A percentile compares a stretch with the other conserved stretches of the same genome.
Evolutionary conservation across 1,140 invertebrate species (phyloP).

Genomic region (Sminthurinus signatus): DNA sequence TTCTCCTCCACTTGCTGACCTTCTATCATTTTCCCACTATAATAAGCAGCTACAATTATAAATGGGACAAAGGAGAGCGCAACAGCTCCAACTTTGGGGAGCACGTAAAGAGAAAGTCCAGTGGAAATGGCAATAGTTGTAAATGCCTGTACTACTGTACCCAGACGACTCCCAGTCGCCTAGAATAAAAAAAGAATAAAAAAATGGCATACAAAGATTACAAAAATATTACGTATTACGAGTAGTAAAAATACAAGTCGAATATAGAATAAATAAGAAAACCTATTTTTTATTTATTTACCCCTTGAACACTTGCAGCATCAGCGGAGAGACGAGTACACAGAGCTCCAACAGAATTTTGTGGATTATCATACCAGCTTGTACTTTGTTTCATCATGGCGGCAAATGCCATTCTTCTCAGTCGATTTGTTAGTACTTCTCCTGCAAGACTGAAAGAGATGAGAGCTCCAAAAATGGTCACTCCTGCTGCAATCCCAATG

Average conservation of each 20-base stretch:
- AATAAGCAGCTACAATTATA: slow-evolving; percentile 64
- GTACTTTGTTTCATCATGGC: slow-evolving; percentile 73
- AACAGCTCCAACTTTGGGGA: slow-evolving; percentile 65
- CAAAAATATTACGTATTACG: not conserved
- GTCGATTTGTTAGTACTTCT: slow-evolving; percentile 46
- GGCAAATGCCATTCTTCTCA: slow-evolving; percentile 55
- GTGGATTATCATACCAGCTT: slow-evolving; percentile 68
- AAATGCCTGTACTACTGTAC: slow-evolving; percentile 66
- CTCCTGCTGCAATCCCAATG: slow-evolving; percentile 56
- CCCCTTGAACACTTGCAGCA: slow-evolving; percentile 72
- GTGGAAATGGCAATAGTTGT: slow-evolving; percentile 65
- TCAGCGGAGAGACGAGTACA: slow-evolving; percentile 71
- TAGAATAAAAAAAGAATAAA: slow-evolving; percentile 42
- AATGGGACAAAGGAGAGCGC: slow-evolving; percentile 64
- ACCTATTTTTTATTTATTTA: slow-evolving; percentile 45
- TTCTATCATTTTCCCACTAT: slow-evolving; percentile 62
- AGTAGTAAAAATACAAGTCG: not conserved
- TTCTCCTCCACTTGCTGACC: slow-evolving; percentile 57
- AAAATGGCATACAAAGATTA: not conserved
- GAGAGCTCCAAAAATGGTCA: slow-evolving; percentile 58
- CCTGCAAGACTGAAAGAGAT: slow-evolving; percentile 56
- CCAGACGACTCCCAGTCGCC: slow-evolving; percentile 73
- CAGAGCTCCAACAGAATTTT: slow-evolving; percentile 68
- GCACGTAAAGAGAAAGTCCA: slow-evolving; percentile 64
- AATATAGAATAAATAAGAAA: too few relatives aligned